Evolutionary conservation across 2,113 vertebrate genomes (phyloP).

Genomic region (Felis chaus): DNA sequence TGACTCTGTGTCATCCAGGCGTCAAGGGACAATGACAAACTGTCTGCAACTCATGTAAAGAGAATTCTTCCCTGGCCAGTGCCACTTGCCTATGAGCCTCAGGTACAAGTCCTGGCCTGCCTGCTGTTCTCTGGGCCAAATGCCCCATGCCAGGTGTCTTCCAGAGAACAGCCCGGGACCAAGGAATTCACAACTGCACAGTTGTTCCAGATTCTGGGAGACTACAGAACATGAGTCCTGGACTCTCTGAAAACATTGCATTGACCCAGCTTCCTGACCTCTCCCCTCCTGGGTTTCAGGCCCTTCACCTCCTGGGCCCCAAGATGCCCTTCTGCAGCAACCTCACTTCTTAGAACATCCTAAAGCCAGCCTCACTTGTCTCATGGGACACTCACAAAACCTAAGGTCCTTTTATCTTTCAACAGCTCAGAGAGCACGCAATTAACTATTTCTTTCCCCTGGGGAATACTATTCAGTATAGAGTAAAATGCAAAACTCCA

Average conservation of each 20-base stretch:
- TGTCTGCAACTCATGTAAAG: background rate
- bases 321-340: background rate
- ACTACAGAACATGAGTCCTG: background rate
- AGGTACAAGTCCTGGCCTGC: background rate
- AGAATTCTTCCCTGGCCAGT: background rate
- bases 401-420: background rate
- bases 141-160: background rate
- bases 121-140: background rate
- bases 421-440: background rate
- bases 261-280: background rate
- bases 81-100: background rate
- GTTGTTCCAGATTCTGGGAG: background rate
- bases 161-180: background rate
- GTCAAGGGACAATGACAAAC: background rate
- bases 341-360: background rate
- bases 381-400: background rate
- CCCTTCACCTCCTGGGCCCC: background rate
- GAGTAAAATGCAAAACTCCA: background rate
- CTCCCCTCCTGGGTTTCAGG: accelerated
- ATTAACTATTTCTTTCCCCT: background rate
- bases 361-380: background rate
- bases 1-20: background rate
- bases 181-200: background rate
- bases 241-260: background rate
- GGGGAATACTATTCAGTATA: background rate